A percentile compares a stretch with the other conserved stretches of the same genome.
phyloP scores from a whole-genome alignment of 1,140 invertebrate genomes.

The Myzus persicae region DNA sequence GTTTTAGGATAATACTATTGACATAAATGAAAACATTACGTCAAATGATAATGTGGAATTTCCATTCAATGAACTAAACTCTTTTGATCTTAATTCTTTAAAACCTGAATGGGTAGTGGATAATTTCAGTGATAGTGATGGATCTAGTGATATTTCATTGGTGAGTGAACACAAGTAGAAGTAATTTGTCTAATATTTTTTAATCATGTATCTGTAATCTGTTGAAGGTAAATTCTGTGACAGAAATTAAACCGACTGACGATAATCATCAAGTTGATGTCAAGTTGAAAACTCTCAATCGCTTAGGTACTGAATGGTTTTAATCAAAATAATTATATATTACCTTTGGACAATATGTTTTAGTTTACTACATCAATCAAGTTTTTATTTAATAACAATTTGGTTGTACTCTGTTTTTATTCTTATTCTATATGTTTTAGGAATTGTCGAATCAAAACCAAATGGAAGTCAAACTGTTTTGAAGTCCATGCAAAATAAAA shows the following conservation, averaged over 20 bases:
- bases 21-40: background rate
- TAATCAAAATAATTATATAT: background rate
- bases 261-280: background rate
- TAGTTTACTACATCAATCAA: background rate
- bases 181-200: background rate
- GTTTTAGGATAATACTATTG: background rate
- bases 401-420: background rate
- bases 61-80: background rate
- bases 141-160: background rate
- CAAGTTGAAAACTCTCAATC: background rate
- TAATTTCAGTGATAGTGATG: constrained; percentile 16
- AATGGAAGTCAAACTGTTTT: background rate
- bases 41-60: background rate
- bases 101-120: constrained; percentile 47
- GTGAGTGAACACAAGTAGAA: background rate
- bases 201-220: background rate
- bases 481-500: constrained; percentile 2
- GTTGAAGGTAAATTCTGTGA: background rate
- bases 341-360: background rate
- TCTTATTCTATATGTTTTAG: background rate
- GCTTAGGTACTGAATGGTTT: background rate
- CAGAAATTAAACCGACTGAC: background rate
- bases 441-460: background rate
- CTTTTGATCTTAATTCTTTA: constrained; percentile 38
- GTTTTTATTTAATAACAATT: background rate